Conservation (phyloP, 2,113 vertebrate species). For the Helogale parvula region DNA sequence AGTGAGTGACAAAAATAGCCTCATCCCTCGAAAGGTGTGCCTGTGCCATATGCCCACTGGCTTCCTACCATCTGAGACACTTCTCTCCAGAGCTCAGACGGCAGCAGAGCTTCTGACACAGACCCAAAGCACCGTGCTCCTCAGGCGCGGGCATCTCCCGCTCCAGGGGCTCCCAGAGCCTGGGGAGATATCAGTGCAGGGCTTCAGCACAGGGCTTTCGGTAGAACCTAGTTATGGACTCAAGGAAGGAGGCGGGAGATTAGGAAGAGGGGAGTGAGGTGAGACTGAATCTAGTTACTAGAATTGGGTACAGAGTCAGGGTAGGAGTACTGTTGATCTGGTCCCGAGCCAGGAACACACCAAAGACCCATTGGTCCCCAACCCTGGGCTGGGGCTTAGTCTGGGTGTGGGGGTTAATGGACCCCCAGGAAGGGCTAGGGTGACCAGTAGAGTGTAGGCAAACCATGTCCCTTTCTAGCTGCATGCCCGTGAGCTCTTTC, state of each 20-base stretch:
- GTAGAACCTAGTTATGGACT: background rate
- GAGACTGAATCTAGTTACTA: background rate
- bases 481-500: background rate
- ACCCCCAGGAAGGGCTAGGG: background rate
- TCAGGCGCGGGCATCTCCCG: background rate
- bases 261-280: background rate
- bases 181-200: background rate
- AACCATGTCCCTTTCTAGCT: background rate
- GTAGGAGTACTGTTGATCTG: background rate
- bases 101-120: background rate
- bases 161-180: background rate
- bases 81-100: background rate
- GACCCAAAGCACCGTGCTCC: background rate
- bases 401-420: background rate
- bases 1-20: slow-evolving; percentile 23
- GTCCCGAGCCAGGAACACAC: background rate
- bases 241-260: background rate
- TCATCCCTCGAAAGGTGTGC: background rate
- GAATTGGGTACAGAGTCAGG: background rate
- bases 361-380: background rate
- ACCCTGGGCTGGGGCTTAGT: background rate
- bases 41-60: slow-evolving; percentile 15
- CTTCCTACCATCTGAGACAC: background rate
- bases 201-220: background rate
- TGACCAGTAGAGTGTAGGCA: background rate